phyloP scores from a whole-genome alignment of 2,113 vertebrate species.

The Tonatia bakeri region DNA sequence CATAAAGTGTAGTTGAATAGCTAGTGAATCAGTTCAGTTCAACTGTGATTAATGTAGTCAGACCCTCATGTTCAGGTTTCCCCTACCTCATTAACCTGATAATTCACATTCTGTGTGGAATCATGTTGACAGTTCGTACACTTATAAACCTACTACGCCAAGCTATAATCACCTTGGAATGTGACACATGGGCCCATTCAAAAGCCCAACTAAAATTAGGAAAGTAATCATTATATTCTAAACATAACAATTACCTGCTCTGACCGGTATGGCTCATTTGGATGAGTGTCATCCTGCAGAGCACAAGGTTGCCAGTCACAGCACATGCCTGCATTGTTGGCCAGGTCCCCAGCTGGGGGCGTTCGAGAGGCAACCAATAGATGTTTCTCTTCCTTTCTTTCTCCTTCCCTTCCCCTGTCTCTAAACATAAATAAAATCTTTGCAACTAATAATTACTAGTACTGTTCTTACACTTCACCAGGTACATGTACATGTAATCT shows the following conservation, averaged over 20 bases:
- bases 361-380: too few relatives aligned
- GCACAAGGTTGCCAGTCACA: too few relatives aligned
- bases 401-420: too few relatives aligned
- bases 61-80: not conserved
- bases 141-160: not conserved
- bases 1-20: slow-evolving; percentile 3
- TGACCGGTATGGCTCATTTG: too few relatives aligned
- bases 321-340: too few relatives aligned
- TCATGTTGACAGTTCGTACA: not conserved
- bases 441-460: not conserved
- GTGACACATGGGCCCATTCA: not conserved
- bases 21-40: not conserved
- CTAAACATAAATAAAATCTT: not conserved
- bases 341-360: too few relatives aligned
- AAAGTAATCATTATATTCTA: slow-evolving; percentile 23
- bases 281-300: too few relatives aligned
- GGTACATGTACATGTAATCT: not conserved
- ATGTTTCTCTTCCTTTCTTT: too few relatives aligned
- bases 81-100: not conserved
- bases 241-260: not conserved
- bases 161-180: slow-evolving; percentile 1
- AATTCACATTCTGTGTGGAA: not conserved
- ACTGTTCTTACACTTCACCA: not conserved
- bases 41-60: not conserved
- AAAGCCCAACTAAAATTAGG: slow-evolving; percentile 8